These are phyloP conservation scores for Corythucha ciliata DNA, from an alignment of 2,888 invertebrate species.

Conservation along the genomic window DNA sequence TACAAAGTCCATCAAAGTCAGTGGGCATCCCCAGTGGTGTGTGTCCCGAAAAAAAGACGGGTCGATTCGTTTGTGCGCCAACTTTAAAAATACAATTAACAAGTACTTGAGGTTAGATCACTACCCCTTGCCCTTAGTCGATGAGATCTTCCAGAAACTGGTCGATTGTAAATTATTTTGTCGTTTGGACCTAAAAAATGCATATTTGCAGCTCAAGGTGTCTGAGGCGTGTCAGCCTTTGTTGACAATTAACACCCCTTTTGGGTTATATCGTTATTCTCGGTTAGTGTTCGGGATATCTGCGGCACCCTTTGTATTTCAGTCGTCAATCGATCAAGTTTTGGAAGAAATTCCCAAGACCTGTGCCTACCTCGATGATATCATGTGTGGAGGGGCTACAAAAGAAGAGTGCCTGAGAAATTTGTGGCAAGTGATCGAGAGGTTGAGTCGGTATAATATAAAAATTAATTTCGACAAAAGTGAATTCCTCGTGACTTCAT, in stretches of 20 bases:
- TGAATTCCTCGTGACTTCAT: too few relatives aligned
- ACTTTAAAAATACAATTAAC: slow-evolving; percentile 15
- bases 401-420: not conserved
- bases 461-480: slow-evolving; percentile 1
- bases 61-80: slow-evolving; percentile 8
- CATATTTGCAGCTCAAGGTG: not conserved
- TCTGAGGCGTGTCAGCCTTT: too few relatives aligned
- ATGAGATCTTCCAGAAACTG: slow-evolving; percentile 18
- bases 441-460: not conserved
- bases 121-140: slow-evolving; percentile 20
- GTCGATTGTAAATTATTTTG: slow-evolving; percentile 12
- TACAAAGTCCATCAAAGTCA: slow-evolving; percentile 20
- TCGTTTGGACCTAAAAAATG: not conserved
- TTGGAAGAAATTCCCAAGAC: not conserved
- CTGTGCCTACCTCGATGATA: slow-evolving; percentile 2
- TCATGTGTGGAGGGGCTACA: not conserved
- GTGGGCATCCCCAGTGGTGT: slow-evolving; percentile 16
- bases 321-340: slow-evolving; percentile 1
- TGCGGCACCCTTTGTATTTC: slow-evolving; percentile 2
- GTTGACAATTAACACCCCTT: slow-evolving; percentile 5
- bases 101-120: slow-evolving; percentile 13
- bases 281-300: slow-evolving; percentile 4
- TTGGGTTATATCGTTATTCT: slow-evolving; percentile 7
- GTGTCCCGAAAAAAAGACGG: slow-evolving; percentile 15
- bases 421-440: not conserved